Evolutionary conservation across 2,797 vertebrate genomes (phyloP).

Genomic region (Megaceryle alcyon): DNA sequence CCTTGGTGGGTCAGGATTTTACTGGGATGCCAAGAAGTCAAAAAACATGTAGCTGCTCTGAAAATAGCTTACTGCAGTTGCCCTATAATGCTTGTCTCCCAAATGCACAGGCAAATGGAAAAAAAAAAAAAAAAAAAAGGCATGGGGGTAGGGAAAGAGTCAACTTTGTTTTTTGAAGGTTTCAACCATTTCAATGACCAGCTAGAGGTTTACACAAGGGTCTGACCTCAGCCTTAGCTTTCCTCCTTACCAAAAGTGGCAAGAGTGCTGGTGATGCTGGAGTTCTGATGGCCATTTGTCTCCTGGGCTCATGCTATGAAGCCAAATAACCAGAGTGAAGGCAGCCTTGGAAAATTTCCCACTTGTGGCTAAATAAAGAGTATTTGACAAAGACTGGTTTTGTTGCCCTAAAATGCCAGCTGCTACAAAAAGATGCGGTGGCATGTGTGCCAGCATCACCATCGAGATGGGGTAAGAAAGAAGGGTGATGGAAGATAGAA

Average conservation of each 20-base stretch:
- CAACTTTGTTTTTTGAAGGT: not conserved
- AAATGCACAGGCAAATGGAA: not conserved
- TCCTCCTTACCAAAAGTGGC: not conserved
- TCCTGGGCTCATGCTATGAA: not conserved
- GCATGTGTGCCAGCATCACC: fast-evolving
- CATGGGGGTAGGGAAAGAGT: not conserved
- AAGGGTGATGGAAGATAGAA: not conserved
- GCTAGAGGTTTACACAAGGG: not conserved
- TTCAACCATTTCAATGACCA: not conserved
- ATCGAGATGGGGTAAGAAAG: not conserved
- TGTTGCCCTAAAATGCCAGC: not conserved
- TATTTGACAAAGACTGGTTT: not conserved
- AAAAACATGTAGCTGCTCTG: not conserved
- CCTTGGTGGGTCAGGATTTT: not conserved
- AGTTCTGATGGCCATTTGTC: not conserved
- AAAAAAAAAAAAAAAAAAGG: not conserved
- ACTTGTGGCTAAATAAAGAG: not conserved
- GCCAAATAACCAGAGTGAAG: not conserved
- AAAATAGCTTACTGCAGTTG: constrained; percentile 14
- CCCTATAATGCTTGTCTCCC: not conserved
- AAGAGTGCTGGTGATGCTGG: not conserved
- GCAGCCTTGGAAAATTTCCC: not conserved
- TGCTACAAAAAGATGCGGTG: not conserved
- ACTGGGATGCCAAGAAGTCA: not conserved
- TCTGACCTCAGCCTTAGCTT: not conserved